Evolutionary conservation across 1,140 invertebrate species (phyloP).

Genomic region (Galleria mellonella): DNA sequence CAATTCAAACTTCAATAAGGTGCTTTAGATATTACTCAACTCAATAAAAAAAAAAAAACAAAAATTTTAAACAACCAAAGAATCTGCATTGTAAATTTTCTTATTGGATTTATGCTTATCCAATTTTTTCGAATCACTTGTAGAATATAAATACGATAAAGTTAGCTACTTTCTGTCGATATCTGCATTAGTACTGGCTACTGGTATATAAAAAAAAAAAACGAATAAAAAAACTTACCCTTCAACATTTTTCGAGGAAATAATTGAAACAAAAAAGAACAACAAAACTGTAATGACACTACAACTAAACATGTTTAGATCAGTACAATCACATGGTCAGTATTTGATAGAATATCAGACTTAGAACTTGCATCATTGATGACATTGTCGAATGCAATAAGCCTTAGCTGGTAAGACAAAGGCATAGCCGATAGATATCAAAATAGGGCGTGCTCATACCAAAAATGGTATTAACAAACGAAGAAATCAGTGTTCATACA

Average conservation of each 20-base stretch:
- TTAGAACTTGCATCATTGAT: conserved; percentile 17
- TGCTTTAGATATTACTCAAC: too few species aligned
- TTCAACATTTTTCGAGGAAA: conserved; percentile 41
- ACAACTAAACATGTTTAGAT: conserved; percentile 45
- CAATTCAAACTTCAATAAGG: too few species aligned
- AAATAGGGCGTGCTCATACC: conserved; percentile 32
- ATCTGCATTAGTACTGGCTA: too few species aligned
- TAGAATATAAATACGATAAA: too few species aligned
- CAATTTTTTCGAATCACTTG: too few species aligned
- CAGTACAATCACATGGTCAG: conserved; percentile 38
- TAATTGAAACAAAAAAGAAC: conserved; percentile 38
- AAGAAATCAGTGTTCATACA: conserved; percentile 44
- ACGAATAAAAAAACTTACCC: conserved; percentile 31
- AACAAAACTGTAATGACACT: conserved; percentile 40
- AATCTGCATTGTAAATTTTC: too few species aligned
- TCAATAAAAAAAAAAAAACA: too few species aligned
- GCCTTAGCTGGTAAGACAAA: conserved; percentile 45
- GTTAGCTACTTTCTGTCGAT: too few species aligned
- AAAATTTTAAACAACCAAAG: too few species aligned
- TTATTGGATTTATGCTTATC: too few species aligned
- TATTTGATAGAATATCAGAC: conserved; percentile 6
- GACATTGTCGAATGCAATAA: conserved; percentile 37
- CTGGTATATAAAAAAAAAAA: too few species aligned
- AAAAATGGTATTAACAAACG: conserved; percentile 52
- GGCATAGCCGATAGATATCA: conserved; percentile 43